phyloP scores from a whole-genome alignment of 2,888 invertebrate species.

The Macrosiphum euphorbiae region DNA sequence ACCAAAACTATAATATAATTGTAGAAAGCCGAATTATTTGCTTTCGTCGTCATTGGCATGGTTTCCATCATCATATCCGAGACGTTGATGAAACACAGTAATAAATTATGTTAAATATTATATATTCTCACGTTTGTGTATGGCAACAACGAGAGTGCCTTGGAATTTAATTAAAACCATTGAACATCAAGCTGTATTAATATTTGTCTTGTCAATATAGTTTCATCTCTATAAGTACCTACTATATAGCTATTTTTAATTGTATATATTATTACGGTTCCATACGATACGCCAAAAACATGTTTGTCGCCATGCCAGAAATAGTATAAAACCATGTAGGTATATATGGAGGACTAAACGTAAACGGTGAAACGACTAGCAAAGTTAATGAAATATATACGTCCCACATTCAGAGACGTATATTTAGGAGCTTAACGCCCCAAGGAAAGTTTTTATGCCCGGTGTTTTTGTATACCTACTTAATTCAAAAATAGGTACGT shows the following conservation, averaged over 20 bases:
- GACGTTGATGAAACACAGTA: background rate
- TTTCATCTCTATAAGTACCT: background rate
- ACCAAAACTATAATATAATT: background rate
- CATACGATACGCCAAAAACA: slow-evolving; percentile 2
- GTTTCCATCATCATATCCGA: background rate
- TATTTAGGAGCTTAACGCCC: background rate
- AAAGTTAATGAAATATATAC: background rate
- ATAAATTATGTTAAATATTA: slow-evolving; percentile 13
- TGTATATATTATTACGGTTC: background rate
- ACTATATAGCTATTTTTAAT: background rate
- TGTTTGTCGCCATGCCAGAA: background rate
- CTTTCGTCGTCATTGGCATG: background rate
- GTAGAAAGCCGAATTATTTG: background rate
- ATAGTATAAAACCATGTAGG: background rate
- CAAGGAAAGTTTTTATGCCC: background rate
- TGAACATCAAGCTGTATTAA: background rate
- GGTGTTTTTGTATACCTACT: background rate
- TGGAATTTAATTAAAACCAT: background rate
- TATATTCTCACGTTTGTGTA: background rate
- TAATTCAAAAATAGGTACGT: background rate
- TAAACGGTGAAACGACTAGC: background rate
- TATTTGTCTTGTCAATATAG: slow-evolving; percentile 24
- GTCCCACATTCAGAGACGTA: background rate
- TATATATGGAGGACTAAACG: too few relatives aligned
- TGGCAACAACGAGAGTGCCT: background rate